phyloP scores from a whole-genome alignment of 2,888 invertebrate species.

The Melinaea marsaeus region DNA sequence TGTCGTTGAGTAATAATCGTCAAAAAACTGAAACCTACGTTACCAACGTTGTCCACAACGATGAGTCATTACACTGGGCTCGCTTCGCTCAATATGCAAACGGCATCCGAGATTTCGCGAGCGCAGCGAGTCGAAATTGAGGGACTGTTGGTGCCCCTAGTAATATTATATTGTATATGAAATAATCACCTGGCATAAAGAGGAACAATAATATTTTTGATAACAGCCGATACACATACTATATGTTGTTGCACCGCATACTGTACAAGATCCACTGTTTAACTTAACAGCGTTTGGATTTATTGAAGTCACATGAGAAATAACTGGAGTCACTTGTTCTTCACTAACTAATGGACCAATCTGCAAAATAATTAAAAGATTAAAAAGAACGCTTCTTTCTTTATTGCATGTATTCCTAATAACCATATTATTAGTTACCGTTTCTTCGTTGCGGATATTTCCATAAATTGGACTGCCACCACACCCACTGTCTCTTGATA shows the following conservation, averaged over 20 bases:
- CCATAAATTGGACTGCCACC: constrained; percentile 36
- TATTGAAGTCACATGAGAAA: constrained; percentile 32
- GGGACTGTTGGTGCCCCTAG: too few species aligned
- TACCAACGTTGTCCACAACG: too few species aligned
- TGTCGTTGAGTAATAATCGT: too few species aligned
- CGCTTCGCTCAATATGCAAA: too few species aligned
- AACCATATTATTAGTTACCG: constrained; percentile 18
- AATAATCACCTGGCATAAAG: constrained; percentile 46
- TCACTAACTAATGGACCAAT: not conserved
- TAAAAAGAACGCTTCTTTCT: not conserved
- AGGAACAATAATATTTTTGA: constrained; percentile 44
- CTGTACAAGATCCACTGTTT: constrained; percentile 34
- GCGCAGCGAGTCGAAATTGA: too few species aligned
- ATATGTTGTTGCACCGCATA: constrained; percentile 40
- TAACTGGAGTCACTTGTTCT: constrained; percentile 31
- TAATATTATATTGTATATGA: not conserved
- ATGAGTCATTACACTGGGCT: too few species aligned
- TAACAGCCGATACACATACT: constrained; percentile 39
- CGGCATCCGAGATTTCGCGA: too few species aligned
- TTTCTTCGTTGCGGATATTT: constrained; percentile 18
- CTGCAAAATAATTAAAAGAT: not conserved
- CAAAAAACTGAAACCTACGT: too few species aligned
- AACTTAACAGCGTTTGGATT: constrained; percentile 19
- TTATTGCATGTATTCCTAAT: not conserved
- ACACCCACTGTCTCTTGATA: constrained; percentile 46